phyloP scores from a whole-genome alignment of 2,113 vertebrate species.

The Nanorana parkeri region DNA sequence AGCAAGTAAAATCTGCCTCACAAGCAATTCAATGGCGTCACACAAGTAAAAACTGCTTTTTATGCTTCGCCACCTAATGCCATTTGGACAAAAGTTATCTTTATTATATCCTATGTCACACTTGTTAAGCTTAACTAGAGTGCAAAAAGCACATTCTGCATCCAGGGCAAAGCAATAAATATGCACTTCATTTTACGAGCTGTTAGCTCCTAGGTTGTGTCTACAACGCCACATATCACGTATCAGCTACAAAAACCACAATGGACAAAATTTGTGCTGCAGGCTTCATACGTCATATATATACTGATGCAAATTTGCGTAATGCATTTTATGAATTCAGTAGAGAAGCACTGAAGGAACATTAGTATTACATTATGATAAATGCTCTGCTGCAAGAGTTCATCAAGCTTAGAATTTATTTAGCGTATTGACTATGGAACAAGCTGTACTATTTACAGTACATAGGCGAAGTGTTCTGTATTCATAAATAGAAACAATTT shows the following conservation, averaged over 20 bases:
- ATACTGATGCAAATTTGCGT: neutral
- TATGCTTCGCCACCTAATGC: no score
- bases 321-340: neutral
- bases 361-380: neutral
- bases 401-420: constrained; percentile 1
- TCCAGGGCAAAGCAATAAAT: neutral
- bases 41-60: neutral
- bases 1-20: no score
- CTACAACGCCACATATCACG: no score
- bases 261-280: neutral
- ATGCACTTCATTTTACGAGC: neutral
- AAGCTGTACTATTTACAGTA: neutral
- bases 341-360: neutral
- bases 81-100: no score
- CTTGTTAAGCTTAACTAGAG: neutral
- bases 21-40: neutral
- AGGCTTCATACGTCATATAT: neutral
- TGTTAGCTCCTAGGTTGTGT: neutral
- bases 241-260: no score
- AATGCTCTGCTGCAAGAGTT: neutral
- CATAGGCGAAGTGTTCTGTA: neutral
- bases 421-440: neutral
- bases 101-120: neutral
- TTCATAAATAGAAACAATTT: neutral
- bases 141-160: neutral